These are phyloP conservation scores for Lepus americanus DNA, from an alignment of 2,113 vertebrate species.

Conservation along the genomic window DNA sequence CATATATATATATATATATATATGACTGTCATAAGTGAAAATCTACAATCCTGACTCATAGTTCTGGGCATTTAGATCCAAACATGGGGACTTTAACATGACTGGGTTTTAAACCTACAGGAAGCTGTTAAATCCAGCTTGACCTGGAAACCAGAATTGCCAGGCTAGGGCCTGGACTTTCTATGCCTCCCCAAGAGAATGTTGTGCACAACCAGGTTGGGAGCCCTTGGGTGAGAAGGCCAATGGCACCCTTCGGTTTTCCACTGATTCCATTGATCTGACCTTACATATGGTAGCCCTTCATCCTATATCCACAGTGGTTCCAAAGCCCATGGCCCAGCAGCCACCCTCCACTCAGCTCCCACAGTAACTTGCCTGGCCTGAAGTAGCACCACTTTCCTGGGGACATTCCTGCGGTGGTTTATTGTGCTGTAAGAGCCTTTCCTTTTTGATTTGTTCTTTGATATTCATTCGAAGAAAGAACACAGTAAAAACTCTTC, in stretches of 20 bases:
- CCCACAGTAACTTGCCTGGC: not conserved
- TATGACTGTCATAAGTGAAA: not conserved
- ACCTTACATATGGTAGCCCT: no score
- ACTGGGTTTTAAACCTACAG: not conserved
- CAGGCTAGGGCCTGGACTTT: not conserved
- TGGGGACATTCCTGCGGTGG: not conserved
- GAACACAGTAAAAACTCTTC: not conserved
- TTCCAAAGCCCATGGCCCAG: not conserved
- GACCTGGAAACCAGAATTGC: not conserved
- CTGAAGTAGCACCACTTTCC: not conserved
- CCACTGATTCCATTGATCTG: no score
- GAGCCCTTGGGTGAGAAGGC: not conserved
- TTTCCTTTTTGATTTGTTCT: not conserved
- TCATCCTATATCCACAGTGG: not conserved
- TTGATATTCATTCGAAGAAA: not conserved
- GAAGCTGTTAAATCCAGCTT: not conserved
- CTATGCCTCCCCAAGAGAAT: not conserved
- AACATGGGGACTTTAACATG: not conserved
- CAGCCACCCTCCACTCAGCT: not conserved
- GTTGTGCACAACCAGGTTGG: accelerated
- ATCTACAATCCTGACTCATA: not conserved
- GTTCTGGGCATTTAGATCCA: not conserved
- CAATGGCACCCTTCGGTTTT: not conserved
- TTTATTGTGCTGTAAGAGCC: not conserved
- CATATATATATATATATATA: no score